These are phyloP conservation scores for Drosophila orena DNA, from an alignment of 1,140 invertebrate species.

Conservation along the genomic window DNA sequence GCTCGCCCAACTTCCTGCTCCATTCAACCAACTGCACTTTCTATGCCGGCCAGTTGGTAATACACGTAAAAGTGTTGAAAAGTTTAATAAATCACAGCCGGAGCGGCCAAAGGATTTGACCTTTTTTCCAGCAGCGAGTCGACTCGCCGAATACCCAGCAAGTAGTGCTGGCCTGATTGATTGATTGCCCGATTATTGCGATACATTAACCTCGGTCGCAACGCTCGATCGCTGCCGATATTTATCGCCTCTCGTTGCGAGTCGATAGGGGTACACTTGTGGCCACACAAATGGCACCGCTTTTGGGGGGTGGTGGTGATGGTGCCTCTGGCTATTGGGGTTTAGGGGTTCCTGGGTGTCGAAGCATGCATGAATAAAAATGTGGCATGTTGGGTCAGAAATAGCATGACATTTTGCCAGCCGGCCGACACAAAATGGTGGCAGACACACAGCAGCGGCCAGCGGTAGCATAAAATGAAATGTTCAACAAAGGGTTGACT, in stretches of 20 bases:
- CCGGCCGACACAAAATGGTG: constrained; percentile 68
- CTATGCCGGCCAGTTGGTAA: background rate
- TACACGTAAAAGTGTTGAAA: constrained; percentile 63
- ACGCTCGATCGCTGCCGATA: constrained; percentile 26
- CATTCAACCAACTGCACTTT: constrained; percentile 27
- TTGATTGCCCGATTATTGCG: constrained; percentile 39
- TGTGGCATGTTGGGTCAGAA: constrained; percentile 81
- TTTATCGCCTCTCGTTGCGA: constrained; percentile 17
- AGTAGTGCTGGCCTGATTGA: constrained; percentile 2
- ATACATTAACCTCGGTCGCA: constrained; percentile 15
- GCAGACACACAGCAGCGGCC: constrained; percentile 52
- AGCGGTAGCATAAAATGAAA: constrained; percentile 65
- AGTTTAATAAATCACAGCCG: constrained; percentile 66
- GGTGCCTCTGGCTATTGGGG: background rate
- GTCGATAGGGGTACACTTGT: constrained; percentile 10
- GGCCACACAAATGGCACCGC: constrained; percentile 9
- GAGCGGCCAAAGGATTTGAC: background rate
- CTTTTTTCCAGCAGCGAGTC: background rate
- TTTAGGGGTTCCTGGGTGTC: constrained; percentile 15
- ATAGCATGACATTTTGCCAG: constrained; percentile 75
- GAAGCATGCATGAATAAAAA: constrained; percentile 77
- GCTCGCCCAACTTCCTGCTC: background rate
- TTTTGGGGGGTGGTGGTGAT: background rate
- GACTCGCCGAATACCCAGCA: constrained; percentile 15
- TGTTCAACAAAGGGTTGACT: constrained; percentile 67